phyloP scores from a whole-genome alignment of 2,113 vertebrate genomes.

The Ia io region DNA sequence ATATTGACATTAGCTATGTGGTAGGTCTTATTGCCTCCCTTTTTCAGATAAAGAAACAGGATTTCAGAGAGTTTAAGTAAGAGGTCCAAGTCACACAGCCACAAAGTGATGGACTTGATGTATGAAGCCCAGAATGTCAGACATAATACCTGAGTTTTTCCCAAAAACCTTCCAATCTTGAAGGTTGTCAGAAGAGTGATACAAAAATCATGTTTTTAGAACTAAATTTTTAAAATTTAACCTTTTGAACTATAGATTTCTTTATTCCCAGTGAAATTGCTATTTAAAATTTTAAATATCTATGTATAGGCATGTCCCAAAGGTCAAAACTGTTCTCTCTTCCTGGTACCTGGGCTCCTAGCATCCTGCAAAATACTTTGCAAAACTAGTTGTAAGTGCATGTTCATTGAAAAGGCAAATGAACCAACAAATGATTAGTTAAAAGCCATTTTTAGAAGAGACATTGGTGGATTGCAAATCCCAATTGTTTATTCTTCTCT shows the following conservation, averaged over 20 bases:
- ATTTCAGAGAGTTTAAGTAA: background rate
- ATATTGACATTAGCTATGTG: background rate
- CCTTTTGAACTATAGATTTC: background rate
- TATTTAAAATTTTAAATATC: background rate
- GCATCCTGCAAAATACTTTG: background rate
- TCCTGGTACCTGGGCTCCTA: background rate
- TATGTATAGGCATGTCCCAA: accelerated
- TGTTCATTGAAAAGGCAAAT: background rate
- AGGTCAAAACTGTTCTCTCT: background rate
- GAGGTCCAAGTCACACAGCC: background rate
- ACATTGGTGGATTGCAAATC: too few relatives aligned
- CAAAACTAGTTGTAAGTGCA: background rate
- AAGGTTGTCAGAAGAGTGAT: background rate
- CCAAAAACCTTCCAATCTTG: background rate
- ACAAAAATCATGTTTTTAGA: background rate
- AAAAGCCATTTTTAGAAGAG: background rate
- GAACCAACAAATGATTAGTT: background rate
- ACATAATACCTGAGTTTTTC: background rate
- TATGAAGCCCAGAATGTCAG: background rate
- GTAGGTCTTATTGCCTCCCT: background rate
- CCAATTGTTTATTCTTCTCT: background rate
- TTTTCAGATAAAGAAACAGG: background rate
- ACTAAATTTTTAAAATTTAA: background rate
- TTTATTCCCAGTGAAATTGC: background rate
- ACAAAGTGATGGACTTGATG: background rate